Conservation (phyloP, 2,888 invertebrate genomes). For the Saturnia pavonia region DNA sequence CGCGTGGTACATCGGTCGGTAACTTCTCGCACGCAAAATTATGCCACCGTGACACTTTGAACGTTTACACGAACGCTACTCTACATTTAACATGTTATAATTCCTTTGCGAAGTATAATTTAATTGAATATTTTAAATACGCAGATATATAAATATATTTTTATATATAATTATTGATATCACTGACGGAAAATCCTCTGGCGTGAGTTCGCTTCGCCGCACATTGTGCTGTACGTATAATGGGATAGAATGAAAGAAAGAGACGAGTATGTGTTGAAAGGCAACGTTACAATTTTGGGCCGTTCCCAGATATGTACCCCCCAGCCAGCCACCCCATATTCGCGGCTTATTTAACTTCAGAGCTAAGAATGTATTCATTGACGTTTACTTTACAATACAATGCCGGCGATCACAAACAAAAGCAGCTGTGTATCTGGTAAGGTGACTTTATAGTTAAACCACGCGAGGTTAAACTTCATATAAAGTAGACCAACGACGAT, state of each 20-base stretch:
- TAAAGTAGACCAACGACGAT: not conserved
- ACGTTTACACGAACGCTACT: conserved; percentile 22
- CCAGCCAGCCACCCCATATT: conserved; percentile 28
- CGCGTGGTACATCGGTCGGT: conserved; percentile 69
- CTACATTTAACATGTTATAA: not conserved
- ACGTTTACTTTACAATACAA: not conserved
- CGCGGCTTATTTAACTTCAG: not conserved
- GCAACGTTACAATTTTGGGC: conserved; percentile 55
- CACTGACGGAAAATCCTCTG: conserved; percentile 41
- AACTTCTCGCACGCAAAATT: conserved; percentile 55
- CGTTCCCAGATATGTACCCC: conserved; percentile 49
- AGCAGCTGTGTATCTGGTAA: not conserved
- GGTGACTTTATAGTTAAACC: not conserved
- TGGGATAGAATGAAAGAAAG: conserved; percentile 55
- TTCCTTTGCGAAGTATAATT: not conserved
- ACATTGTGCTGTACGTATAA: conserved; percentile 46
- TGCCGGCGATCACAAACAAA: not conserved
- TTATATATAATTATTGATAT: conserved; percentile 20
- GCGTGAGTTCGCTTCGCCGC: conserved; percentile 48
- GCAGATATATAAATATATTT: not conserved
- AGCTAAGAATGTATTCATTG: not conserved
- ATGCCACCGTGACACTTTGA: conserved; percentile 57
- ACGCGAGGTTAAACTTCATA: not conserved
- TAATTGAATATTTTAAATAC: not conserved
- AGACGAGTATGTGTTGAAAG: conserved; percentile 54